Evolutionary conservation across 64 coral and sea anemone genomes (phyloP).

Genomic region (Stylophora pistillata): DNA sequence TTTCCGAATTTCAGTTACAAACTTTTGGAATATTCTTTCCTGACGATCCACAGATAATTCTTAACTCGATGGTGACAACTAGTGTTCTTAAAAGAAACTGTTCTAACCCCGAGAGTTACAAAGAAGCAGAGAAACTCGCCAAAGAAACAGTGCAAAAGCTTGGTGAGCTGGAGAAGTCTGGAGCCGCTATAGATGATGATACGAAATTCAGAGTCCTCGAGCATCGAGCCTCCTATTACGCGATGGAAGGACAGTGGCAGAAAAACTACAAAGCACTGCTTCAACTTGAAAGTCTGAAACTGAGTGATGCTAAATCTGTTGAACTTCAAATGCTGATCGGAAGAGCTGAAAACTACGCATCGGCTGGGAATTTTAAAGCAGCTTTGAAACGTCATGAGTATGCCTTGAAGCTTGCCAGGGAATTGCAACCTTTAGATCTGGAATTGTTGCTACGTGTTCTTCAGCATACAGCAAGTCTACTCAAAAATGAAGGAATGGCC

Average conservation of each 20-base stretch:
- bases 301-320: neutral
- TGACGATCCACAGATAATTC: neutral
- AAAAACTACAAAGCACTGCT: neutral
- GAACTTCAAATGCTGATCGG: neutral
- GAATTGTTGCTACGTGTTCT: neutral
- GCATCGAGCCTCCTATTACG: neutral
- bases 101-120: neutral
- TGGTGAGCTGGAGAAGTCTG: neutral
- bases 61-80: neutral
- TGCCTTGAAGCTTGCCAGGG: neutral
- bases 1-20: neutral
- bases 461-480: neutral
- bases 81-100: neutral
- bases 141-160: neutral
- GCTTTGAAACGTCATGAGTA: neutral
- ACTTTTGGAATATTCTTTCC: neutral
- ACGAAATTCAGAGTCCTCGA: neutral
- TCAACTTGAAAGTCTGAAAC: conserved; percentile 1
- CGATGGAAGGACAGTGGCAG: neutral
- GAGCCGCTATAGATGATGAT: neutral
- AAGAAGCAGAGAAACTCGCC: neutral
- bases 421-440: neutral
- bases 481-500: neutral
- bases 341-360: neutral
- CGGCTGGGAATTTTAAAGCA: neutral